Evolutionary conservation across 2,797 vertebrate genomes (phyloP), one percentile per base, ranked within the genome.

Genomic region (Centropyge bicolor): DNA sequence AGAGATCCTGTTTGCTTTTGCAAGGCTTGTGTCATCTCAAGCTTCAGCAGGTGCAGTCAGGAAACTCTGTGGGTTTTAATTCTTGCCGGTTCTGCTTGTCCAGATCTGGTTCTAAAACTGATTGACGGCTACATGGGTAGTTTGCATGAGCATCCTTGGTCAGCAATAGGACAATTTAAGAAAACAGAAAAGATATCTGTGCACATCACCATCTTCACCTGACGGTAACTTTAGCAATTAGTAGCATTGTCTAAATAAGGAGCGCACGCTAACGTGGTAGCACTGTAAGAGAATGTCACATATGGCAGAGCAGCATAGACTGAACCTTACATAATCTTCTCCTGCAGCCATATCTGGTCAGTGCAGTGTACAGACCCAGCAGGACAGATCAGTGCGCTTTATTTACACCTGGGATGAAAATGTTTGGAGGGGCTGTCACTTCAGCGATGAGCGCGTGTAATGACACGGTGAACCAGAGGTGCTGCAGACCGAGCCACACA

Each of bases 361-460:
- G 72, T 46, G 10, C 54, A 22, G 46, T 51, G 56, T 38, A 35
- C 65, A 73, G 67, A 76, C 70, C 62, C 70, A 67, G 54, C 72
- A 59, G 80, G 84, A 67, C 79, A 52, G 80, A 72, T 68, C 22
- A 12, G 45, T 60, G 74, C 12, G 85, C 51, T 85, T 78, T 81
- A 83, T 87, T 90, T 87, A 75, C 84, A 86, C 89, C 78, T 87
- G 79, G 76, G 83, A 81, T 76, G 75, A 75, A 82, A 86, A 85
- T 86, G 83, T 90, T 83, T 87, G 76, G 61, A 86, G 79, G 38
- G 63, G 70, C 45, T 83, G 83, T 88, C 88, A 74, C 74, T 83
- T 83, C 63, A 69, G 46, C 45, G 82, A 68, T 27, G 70, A 20
- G 8, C 11, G 1, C 49, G 48, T 8, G 22, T 40, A 55, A 54